Conservation (phyloP, 2,888 invertebrate genomes). For the Stenurella melanura region DNA sequence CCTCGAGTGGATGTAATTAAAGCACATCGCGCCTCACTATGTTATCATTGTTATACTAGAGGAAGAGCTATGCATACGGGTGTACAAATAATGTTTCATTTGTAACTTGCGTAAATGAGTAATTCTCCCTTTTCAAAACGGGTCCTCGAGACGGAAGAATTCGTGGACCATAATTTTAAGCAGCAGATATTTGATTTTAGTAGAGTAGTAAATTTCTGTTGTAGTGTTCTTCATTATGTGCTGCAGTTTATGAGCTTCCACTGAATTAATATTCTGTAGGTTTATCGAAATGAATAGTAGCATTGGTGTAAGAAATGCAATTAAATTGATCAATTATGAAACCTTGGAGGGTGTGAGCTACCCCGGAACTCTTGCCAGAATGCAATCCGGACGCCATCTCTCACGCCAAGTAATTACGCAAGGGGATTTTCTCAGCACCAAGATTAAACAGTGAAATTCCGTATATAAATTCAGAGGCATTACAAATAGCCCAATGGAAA, state of each 20-base stretch:
- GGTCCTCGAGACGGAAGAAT: neutral
- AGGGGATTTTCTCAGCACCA: conserved; percentile 71
- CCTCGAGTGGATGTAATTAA: no score
- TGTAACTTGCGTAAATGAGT: no score
- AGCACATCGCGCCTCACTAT: no score
- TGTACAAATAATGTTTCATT: no score
- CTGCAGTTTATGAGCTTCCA: conserved; percentile 23
- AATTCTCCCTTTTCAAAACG: neutral
- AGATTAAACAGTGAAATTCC: conserved; percentile 72
- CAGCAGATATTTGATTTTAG: neutral
- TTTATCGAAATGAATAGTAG: conserved; percentile 57
- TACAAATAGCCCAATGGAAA: conserved; percentile 72
- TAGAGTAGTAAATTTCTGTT: neutral
- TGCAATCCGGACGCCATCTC: conserved; percentile 68
- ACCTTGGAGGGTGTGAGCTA: conserved; percentile 53
- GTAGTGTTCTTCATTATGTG: conserved; percentile 34
- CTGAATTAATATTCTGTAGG: conserved; percentile 52
- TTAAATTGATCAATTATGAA: conserved; percentile 65
- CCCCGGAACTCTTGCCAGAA: conserved; percentile 63
- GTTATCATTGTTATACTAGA: no score
- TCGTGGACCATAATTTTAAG: neutral
- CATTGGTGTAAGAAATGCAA: conserved; percentile 63
- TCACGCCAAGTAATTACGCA: conserved; percentile 71
- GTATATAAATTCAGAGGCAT: conserved; percentile 70
- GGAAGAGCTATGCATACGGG: no score